These are phyloP conservation scores for Lucilia sericata DNA, from an alignment of 1,140 invertebrate genomes.

Conservation along the genomic window DNA sequence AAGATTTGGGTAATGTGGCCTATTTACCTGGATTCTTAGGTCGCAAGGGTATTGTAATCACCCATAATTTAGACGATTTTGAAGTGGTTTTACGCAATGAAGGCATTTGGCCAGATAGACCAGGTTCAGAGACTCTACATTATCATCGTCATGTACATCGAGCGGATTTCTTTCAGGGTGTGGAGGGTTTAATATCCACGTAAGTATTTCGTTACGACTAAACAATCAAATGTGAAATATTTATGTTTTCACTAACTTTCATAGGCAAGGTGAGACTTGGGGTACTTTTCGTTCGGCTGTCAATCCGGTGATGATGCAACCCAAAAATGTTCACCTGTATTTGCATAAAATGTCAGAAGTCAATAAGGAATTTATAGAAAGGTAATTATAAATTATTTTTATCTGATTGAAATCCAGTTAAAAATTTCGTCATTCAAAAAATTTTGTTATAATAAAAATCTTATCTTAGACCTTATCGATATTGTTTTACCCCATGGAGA, in stretches of 20 bases:
- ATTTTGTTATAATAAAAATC: too few relatives aligned
- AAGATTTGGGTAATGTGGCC: constrained; percentile 57
- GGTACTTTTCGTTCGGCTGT: constrained; percentile 56
- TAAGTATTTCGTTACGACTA: constrained; percentile 17
- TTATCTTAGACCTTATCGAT: too few relatives aligned
- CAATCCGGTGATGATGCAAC: constrained; percentile 62
- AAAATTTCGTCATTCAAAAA: too few relatives aligned
- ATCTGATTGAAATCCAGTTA: not conserved
- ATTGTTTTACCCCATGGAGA: too few relatives aligned
- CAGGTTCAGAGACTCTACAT: constrained; percentile 49
- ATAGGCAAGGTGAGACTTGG: constrained; percentile 54
- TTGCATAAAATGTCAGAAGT: constrained; percentile 59
- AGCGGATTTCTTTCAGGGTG: constrained; percentile 47
- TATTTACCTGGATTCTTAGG: constrained; percentile 46
- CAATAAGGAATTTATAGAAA: constrained; percentile 59
- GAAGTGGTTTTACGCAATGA: constrained; percentile 50
- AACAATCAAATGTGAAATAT: not conserved
- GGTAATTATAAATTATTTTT: constrained; percentile 45
- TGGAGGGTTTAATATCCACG: constrained; percentile 45
- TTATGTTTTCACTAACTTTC: not conserved
- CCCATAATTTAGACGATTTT: constrained; percentile 47
- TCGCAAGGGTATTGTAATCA: constrained; percentile 25
- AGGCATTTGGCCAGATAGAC: constrained; percentile 42
- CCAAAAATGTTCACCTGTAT: constrained; percentile 57
- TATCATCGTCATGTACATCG: constrained; percentile 48